Evolutionary conservation across 2,797 vertebrate species (phyloP).

Genomic region (Poecilia velifera): DNA sequence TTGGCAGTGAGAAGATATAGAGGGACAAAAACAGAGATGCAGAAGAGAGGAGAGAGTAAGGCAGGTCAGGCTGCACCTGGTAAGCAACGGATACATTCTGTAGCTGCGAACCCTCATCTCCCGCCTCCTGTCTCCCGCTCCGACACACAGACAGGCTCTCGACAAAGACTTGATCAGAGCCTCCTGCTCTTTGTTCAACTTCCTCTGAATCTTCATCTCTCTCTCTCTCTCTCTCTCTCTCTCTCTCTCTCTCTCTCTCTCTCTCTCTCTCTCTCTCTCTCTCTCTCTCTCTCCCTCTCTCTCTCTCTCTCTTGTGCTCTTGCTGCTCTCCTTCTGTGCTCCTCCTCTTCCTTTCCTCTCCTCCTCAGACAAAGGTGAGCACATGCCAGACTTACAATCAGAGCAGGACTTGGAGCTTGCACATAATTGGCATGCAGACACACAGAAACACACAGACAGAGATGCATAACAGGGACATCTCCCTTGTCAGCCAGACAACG

Average conservation of each 20-base stretch:
- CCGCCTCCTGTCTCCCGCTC: slow-evolving; percentile 22
- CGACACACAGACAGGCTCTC: slow-evolving; percentile 22
- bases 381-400: slow-evolving; percentile 66
- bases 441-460: slow-evolving; percentile 29
- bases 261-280: too few relatives aligned
- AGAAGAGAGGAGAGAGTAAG: slow-evolving; percentile 28
- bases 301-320: background rate
- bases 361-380: slow-evolving; percentile 71
- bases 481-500: slow-evolving; percentile 71
- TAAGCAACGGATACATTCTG: slow-evolving; percentile 60
- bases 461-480: slow-evolving; percentile 63
- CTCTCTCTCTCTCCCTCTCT: too few relatives aligned
- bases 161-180: slow-evolving; percentile 61
- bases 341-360: slow-evolving; percentile 12
- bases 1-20: slow-evolving; percentile 38
- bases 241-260: too few relatives aligned
- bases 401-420: slow-evolving; percentile 53
- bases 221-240: background rate
- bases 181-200: slow-evolving; percentile 57
- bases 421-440: slow-evolving; percentile 62
- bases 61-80: slow-evolving; percentile 73
- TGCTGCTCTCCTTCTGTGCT: slow-evolving; percentile 29
- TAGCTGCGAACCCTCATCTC: slow-evolving; percentile 35
- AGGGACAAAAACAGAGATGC: slow-evolving; percentile 36
- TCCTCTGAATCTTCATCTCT: slow-evolving; percentile 56